These are phyloP conservation scores for Clarias fuscus DNA, from an alignment of 2,797 vertebrate species.

Conservation along the genomic window DNA sequence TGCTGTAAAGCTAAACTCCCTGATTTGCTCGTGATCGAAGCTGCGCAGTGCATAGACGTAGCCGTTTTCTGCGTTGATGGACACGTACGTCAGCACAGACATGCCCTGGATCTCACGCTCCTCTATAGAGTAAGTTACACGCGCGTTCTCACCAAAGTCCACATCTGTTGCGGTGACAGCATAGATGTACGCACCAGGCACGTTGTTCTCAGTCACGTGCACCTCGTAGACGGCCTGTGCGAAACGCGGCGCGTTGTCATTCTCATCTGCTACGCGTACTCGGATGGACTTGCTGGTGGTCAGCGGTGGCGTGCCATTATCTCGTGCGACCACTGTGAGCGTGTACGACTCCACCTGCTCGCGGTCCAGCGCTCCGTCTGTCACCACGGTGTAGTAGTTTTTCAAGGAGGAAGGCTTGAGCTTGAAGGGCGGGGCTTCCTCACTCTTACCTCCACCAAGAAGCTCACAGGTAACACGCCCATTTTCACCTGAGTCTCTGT, in stretches of 20 bases:
- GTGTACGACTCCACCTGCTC: constrained; percentile 90
- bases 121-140: constrained; percentile 93
- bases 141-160: constrained; percentile 90
- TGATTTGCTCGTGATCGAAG: constrained; percentile 97
- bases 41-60: constrained; percentile 96
- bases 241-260: constrained; percentile 95
- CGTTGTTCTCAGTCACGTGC: constrained; percentile 97
- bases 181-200: constrained; percentile 96
- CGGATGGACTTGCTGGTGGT: constrained; percentile 93
- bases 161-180: constrained; percentile 92
- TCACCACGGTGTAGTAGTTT: constrained; percentile 96
- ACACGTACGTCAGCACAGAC: constrained; percentile 97
- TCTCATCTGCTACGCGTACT: constrained; percentile 94
- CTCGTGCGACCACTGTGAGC: constrained; percentile 91
- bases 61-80: constrained; percentile 97
- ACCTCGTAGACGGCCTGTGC: constrained; percentile 91
- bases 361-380: constrained; percentile 89
- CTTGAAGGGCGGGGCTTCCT: constrained; percentile 85
- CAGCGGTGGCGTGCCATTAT: constrained; percentile 85
- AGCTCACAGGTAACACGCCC: constrained; percentile 94
- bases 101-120: constrained; percentile 98
- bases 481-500: constrained; percentile 93
- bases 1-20: constrained; percentile 94
- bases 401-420: constrained; percentile 90
- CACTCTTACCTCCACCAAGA: constrained; percentile 69